Evolutionary conservation across 2,113 vertebrate species (phyloP), one percentile per base, ranked within the genome.

Genomic region (Thalassarche chlororhynchos): DNA sequence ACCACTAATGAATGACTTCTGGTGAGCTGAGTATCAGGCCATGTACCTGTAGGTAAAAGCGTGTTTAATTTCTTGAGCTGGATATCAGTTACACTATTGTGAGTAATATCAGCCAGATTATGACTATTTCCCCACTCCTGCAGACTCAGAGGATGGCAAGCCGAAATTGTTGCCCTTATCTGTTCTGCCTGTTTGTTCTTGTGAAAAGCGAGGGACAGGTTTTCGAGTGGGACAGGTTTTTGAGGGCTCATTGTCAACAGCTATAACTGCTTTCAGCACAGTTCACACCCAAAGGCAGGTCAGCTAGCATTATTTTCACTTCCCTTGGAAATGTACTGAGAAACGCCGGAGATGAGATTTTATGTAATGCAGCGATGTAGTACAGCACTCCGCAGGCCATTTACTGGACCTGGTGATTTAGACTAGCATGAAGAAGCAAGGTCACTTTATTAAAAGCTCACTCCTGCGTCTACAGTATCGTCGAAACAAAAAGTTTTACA

Each of bases 251-350:
- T 21, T 88, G 69, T 93, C 72, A 95, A 84, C 49, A 83, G 78
- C 90, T 65, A 52, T 49, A 72, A 40, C 62, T 25, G 54, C 75
- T 76, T 77, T 77, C 58, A 32, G 69, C 51, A 18, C 42, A 12
- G 76, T 26, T 92, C 86, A 92, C 92, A 32, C 93, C 96, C 95
- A 82, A 28, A 54, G 69, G 79, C 88, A 93, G 64, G 80, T 90
- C 72, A 84, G 69, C 0, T 1, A 75, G 77, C 47, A n/a, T 82
- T 34, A 71, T 18, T 90, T 34, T 78, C 55, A 8, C 42, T 70
- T 82, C 65, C 65, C 44, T 72, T 86, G 91, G 92, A 95, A 96
- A 95, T 31, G 65, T 89, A 69, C 92, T 24, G 89, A 75, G 90
- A 69, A 29, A 28, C 0, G 0, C 36, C 2, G 0, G 78, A 32